Evolutionary conservation across 2,888 invertebrate genomes (phyloP), one percentile per base, ranked within the genome.

Genomic region (Imbricaverruca yamaguchii): DNA sequence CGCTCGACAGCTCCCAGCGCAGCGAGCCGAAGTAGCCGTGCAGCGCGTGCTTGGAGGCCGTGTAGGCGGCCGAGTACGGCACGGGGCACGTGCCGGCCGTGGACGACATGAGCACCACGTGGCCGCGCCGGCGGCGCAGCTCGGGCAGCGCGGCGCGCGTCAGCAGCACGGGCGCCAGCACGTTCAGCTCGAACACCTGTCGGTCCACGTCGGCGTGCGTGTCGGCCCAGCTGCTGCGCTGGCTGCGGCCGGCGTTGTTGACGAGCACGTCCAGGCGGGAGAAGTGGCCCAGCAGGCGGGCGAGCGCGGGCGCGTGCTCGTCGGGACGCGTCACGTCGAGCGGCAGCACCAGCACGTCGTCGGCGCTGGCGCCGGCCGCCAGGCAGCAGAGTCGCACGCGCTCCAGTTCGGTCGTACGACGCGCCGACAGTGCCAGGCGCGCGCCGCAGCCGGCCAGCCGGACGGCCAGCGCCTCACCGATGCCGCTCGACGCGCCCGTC

Each of bases 401-500:
- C 83, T 92, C 89, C 74, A 94, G 87, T 85, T 92, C 91, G 55
- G 88, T 86, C 84, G 88, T 87, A 82, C 92, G 89, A 80, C 94
- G 89, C 0, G 93, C 92, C 13, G 93, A 90, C 8, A 94, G 85
- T 10, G 92, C 90, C 74, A 94, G 86, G 86, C 91, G 91, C 4
- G 91, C 92, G 11, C 92, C 92, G 85, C 89, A 88, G 85, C 89
- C 89, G 0, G 93, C 92, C 80, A 93, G 87, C 39, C 90, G 89
- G 83, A 92, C 89, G 0, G 94, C 93, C 80, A 93, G 87, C 83
- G 90, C 87, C 87, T 93, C 92, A 6, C 94, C 94, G 83, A 95
- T 94, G 21, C 94, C 94, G 88, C 93, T 93, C 0, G 94, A 94
- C 0, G 94, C 93, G 74, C 94, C 94, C 1, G 93, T 93, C 84